These are phyloP conservation scores for Pterocles gutturalis DNA, from an alignment of 2,113 vertebrate species.

Conservation along the genomic window DNA sequence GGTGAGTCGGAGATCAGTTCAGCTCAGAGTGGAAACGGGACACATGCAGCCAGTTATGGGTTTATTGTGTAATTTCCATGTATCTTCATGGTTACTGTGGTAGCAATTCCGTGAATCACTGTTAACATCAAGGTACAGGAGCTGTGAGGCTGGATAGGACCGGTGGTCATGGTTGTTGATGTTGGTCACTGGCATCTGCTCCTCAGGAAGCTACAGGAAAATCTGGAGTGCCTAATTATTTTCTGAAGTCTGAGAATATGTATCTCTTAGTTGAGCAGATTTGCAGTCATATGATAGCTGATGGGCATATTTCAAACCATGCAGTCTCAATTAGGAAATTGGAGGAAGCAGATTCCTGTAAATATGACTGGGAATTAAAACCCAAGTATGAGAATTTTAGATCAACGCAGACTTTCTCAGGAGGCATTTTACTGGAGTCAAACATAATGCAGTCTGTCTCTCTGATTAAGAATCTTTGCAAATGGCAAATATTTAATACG, in stretches of 20 bases:
- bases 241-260: background rate
- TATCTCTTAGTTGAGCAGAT: background rate
- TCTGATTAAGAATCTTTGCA: background rate
- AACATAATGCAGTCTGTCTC: background rate
- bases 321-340: slow-evolving; percentile 18
- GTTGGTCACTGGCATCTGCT: background rate
- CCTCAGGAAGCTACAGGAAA: background rate
- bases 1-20: slow-evolving; percentile 77
- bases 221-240: background rate
- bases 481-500: background rate
- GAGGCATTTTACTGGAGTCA: slow-evolving; percentile 19
- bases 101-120: background rate
- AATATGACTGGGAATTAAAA: slow-evolving; percentile 44
- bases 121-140: rapidly evolving
- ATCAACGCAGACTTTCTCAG: slow-evolving; percentile 24
- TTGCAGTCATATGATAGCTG: background rate
- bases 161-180: background rate
- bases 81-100: background rate
- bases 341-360: slow-evolving; percentile 19
- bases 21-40: background rate
- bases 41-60: background rate
- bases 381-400: background rate
- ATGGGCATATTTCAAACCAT: slow-evolving; percentile 17
- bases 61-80: background rate
- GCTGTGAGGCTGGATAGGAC: background rate